These are phyloP conservation scores for Lasiurus cinereus DNA, from an alignment of 2,113 vertebrate genomes.

Conservation along the genomic window DNA sequence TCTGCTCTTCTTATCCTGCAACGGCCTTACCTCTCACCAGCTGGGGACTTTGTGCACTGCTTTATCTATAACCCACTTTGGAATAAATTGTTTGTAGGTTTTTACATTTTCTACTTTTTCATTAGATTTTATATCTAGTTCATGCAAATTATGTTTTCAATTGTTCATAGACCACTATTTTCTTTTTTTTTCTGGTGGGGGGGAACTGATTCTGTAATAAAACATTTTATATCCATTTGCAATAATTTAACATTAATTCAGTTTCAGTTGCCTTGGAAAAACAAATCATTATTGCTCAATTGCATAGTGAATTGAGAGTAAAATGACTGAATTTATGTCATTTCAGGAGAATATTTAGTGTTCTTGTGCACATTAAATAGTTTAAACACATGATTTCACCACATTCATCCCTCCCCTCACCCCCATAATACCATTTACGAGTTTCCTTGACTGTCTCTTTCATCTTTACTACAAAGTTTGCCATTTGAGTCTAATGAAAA, in stretches of 20 bases:
- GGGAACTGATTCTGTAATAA: not conserved
- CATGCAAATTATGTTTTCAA: not conserved
- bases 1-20: not conserved
- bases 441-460: not conserved
- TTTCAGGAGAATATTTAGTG: not conserved
- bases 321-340: not conserved
- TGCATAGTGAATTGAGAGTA: not conserved
- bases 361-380: not conserved
- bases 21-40: not conserved
- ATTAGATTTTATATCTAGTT: not conserved
- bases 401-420: too few relatives aligned
- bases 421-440: not conserved
- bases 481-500: not conserved
- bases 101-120: not conserved
- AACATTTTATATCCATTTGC: not conserved
- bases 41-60: not conserved
- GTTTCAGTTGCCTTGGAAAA: conserved; percentile 25
- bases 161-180: not conserved
- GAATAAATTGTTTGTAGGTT: not conserved
- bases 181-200: not conserved
- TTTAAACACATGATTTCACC: not conserved
- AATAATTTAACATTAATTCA: conserved; percentile 10
- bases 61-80: not conserved
- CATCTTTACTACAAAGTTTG: not conserved
- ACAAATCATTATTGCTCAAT: conserved; percentile 8